phyloP scores from a whole-genome alignment of 2,797 vertebrate species.

The Geotrypetes seraphini region DNA sequence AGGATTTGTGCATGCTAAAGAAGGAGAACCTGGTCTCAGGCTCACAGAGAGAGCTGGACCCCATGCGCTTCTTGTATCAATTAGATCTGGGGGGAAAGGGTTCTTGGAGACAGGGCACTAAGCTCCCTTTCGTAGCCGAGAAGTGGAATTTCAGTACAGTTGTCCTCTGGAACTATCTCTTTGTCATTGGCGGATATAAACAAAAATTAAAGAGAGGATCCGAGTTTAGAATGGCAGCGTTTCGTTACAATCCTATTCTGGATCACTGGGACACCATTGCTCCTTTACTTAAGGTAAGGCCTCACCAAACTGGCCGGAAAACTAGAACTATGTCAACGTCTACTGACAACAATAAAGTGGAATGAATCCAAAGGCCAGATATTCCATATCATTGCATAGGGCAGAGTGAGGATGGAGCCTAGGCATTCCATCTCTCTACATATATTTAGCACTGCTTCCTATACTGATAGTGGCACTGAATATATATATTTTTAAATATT shows the following conservation, averaged over 20 bases:
- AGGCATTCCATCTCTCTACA: too few species aligned
- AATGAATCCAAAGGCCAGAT: too few species aligned
- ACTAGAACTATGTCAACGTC: too few species aligned
- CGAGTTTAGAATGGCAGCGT: slow-evolving; percentile 63
- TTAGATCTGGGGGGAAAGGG: slow-evolving; percentile 23
- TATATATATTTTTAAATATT: too few species aligned
- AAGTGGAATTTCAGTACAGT: slow-evolving; percentile 69
- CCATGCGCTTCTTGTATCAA: slow-evolving; percentile 38
- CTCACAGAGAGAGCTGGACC: slow-evolving; percentile 34
- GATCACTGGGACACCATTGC: slow-evolving; percentile 46
- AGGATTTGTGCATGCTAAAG: slow-evolving; percentile 47
- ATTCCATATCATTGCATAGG: too few species aligned
- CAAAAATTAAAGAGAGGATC: slow-evolving; percentile 45
- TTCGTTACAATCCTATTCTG: slow-evolving; percentile 57
- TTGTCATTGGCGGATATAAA: slow-evolving; percentile 61
- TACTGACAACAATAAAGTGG: too few species aligned
- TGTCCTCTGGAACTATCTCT: slow-evolving; percentile 64
- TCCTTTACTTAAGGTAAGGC: slow-evolving; percentile 53
- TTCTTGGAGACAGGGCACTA: slow-evolving; percentile 39
- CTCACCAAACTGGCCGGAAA: too few species aligned
- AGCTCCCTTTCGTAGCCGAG: slow-evolving; percentile 60
- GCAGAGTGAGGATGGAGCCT: too few species aligned
- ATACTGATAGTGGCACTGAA: too few species aligned
- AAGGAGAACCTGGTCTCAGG: slow-evolving; percentile 56
- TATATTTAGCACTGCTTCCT: too few species aligned